Conservation (phyloP, 2,797 vertebrate genomes). For the Galago senegalensis region DNA sequence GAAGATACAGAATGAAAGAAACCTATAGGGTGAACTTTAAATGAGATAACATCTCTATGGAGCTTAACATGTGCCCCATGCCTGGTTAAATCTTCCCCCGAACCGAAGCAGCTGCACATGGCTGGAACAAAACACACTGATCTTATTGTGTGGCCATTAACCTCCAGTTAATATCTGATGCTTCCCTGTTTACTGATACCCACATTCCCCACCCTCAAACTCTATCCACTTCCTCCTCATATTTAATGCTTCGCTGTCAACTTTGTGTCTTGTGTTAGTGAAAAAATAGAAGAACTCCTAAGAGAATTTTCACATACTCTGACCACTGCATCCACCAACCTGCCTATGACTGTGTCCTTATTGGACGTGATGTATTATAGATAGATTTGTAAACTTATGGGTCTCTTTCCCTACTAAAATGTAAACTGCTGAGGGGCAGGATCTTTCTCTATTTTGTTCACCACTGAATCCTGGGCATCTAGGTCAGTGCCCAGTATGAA, state of each 20-base stretch:
- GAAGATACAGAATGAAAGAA: not conserved
- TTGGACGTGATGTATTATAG: fast-evolving
- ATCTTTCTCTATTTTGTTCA: conserved; percentile 23
- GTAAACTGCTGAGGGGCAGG: not conserved
- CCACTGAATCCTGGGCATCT: not conserved
- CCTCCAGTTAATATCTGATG: not conserved
- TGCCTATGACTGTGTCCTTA: not conserved
- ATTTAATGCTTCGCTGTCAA: not conserved
- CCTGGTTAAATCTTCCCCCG: not conserved
- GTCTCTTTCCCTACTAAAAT: conserved; percentile 20
- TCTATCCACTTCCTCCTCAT: not conserved
- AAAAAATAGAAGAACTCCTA: not conserved
- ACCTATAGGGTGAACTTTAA: not conserved
- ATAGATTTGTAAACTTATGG: not conserved
- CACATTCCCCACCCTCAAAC: not conserved
- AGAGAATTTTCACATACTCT: not conserved
- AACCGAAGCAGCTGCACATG: not conserved
- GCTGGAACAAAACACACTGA: not conserved
- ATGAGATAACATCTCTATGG: not conserved
- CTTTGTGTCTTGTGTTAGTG: not conserved
- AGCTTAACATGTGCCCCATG: not conserved
- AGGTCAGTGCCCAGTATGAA: not conserved
- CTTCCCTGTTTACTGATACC: not conserved
- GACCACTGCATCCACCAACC: no score
- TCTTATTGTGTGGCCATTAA: not conserved